phyloP scores from a whole-genome alignment of 2,113 vertebrate species.

The Patagioenas fasciata region DNA sequence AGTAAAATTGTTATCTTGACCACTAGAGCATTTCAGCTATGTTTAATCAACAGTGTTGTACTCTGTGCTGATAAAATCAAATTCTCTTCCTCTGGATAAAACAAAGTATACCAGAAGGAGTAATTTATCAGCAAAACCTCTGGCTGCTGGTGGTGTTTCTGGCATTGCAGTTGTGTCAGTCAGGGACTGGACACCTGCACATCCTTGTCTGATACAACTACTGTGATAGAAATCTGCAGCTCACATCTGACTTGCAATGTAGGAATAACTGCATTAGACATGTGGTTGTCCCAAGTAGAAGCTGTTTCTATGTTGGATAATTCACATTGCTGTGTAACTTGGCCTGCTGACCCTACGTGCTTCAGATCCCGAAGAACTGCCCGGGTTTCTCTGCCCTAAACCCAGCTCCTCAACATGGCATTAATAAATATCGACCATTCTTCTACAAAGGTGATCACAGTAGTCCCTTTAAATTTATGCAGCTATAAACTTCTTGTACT shows the following conservation, averaged over 20 bases:
- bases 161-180: accelerated
- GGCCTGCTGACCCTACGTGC: neutral
- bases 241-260: neutral
- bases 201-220: neutral
- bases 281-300: neutral
- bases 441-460: neutral
- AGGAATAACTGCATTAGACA: neutral
- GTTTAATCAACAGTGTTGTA: neutral
- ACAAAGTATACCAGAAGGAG: neutral
- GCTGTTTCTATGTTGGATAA: neutral
- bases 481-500: neutral
- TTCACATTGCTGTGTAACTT: neutral
- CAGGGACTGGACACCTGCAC: neutral
- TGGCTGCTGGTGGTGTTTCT: neutral
- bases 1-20: neutral
- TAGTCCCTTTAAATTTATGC: neutral
- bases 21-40: neutral
- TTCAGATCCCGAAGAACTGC: neutral
- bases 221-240: neutral
- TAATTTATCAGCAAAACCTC: neutral
- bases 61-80: neutral
- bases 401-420: neutral
- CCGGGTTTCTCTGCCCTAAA: neutral
- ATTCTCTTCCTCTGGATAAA: neutral
- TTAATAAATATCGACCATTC: neutral